These are phyloP conservation scores for Magallana gigas DNA, from an alignment of 1,140 invertebrate genomes.

Conservation along the genomic window DNA sequence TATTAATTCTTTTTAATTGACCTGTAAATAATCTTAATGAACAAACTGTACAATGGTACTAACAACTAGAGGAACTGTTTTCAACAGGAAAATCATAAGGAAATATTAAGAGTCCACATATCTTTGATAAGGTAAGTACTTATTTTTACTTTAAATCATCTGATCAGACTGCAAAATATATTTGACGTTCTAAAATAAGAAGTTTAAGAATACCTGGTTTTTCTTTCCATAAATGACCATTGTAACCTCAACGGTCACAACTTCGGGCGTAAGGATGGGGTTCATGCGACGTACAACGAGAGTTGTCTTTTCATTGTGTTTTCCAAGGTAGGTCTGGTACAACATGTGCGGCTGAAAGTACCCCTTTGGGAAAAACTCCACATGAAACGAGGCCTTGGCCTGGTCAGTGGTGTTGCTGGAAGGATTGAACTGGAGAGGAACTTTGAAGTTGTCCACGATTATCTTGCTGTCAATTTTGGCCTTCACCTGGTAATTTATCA, in stretches of 20 bases:
- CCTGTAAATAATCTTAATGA: too few species aligned
- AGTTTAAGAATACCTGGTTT: conserved; percentile 48
- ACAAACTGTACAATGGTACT: too few species aligned
- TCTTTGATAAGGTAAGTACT: too few species aligned
- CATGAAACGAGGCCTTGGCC: conserved; percentile 60
- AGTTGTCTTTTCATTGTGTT: conserved; percentile 69
- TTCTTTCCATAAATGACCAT: conserved; percentile 71
- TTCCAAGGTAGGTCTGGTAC: conserved; percentile 69
- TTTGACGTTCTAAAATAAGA: too few species aligned
- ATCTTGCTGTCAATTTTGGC: conserved; percentile 73
- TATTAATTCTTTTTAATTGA: too few species aligned
- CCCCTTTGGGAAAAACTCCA: conserved; percentile 72
- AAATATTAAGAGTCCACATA: too few species aligned
- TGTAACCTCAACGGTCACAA: conserved; percentile 59
- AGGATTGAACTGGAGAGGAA: conserved; percentile 56
- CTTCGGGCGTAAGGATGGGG: not conserved
- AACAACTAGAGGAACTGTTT: too few species aligned
- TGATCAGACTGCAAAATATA: too few species aligned
- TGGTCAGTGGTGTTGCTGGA: conserved; percentile 6
- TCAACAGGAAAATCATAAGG: too few species aligned
- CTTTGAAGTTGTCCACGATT: conserved; percentile 51
- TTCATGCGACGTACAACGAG: conserved; percentile 66
- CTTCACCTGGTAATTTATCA: conserved; percentile 65
- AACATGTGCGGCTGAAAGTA: conserved; percentile 70
- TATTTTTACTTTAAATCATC: too few species aligned